Evolutionary conservation across 92 coral and sea anemone genomes (phyloP), one percentile per base, ranked within the genome.

Genomic region (Pocillopora meandrina): DNA sequence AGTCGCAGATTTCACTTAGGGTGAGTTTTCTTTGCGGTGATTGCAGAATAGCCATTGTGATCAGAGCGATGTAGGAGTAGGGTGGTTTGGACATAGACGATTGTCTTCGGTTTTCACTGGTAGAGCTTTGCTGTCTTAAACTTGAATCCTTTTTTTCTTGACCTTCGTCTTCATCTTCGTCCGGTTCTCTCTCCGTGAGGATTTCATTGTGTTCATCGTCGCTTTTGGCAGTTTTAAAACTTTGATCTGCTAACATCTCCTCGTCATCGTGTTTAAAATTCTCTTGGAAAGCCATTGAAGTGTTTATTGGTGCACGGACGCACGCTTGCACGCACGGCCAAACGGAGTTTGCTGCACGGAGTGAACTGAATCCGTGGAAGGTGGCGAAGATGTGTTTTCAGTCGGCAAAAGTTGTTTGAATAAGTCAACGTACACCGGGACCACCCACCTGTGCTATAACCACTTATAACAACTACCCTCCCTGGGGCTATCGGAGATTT

Each of bases 21-120:
- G 99, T 97, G 85, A 97, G 98, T 77, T 97, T 97, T 74, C 98
- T 91, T 31, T 97, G 98, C 15, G 99, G 96, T 26, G 99, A 97
- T 76, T 97, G 99, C 1, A 95, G 82, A 35, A 97, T 97, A 18
- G 99, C 86, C 99, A 97, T 97, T 31, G 99, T 97, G n/a, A 97
- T 97, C 20, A 97, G 86, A 2, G 99, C 99, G 71, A 97, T 97
- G 87, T 97, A 97, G 15, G 99, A 97, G 71, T 97, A 97, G 13
- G 99, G 99, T 52, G 99, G 99, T 72, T 97, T 97, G 57, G 98
- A 94, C 21, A 92, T 31, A 20, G 78, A 79, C 9, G 82, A 23
- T 20, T 90, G 89, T 61, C 78, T 85, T 59, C 85, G 71, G 19
- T 75, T 84, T n/a, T 89, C 80, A 73, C 52, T 81, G 59, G 72